Percentiles rank a stretch among this genome's conserved stretches.
Conservation (phyloP, 2,113 vertebrate genomes). For the Cyphomyrus discorhynchus region DNA sequence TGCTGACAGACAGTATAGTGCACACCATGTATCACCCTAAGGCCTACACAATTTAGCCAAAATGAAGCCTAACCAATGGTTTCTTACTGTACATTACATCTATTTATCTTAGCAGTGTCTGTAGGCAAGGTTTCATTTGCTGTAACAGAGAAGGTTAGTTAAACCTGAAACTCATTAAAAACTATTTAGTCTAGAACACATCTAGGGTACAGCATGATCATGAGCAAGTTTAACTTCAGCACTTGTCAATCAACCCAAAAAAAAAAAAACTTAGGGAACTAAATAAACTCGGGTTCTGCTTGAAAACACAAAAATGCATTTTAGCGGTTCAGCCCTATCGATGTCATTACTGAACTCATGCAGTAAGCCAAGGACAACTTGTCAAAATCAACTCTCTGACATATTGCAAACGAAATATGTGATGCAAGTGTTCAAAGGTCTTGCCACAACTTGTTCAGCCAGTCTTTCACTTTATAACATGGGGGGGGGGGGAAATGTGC, state of each 20-base stretch:
- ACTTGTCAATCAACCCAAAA: neutral
- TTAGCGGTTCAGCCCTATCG: neutral
- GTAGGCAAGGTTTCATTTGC: neutral
- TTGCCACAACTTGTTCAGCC: neutral
- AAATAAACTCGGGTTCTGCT: neutral
- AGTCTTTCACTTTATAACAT: neutral
- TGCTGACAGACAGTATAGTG: neutral
- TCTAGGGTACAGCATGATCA: neutral
- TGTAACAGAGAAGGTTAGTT: neutral
- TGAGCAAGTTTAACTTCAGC: neutral
- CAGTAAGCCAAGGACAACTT: neutral
- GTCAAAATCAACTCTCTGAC: neutral
- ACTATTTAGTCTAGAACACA: neutral
- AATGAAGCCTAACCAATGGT: neutral
- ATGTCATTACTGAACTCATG: neutral
- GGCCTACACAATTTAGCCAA: neutral
- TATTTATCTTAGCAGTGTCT: neutral
- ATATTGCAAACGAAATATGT: neutral
- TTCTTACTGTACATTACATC: neutral
- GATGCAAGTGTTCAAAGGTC: neutral
- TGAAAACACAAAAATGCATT: neutral
- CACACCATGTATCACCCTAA: neutral
- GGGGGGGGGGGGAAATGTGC: neutral
- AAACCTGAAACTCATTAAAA: neutral
- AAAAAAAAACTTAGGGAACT: neutral